phyloP scores from a whole-genome alignment of 35 echinoderm and acorn worm genomes.

The Patiria miniata region DNA sequence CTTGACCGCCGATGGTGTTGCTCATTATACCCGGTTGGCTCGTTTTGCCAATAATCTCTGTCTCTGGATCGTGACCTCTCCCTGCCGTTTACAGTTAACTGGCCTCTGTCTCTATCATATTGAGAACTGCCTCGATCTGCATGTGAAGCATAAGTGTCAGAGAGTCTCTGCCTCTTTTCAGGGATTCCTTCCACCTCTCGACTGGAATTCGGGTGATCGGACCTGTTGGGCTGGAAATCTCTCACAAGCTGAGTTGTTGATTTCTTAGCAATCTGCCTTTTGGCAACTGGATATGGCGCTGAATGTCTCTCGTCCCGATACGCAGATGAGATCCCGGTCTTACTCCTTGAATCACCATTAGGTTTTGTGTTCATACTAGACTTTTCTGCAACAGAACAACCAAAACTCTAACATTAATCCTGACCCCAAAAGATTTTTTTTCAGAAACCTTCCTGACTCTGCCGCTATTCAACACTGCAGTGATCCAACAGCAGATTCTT shows the following conservation, averaged over 20 bases:
- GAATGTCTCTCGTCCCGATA: not conserved
- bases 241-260: not conserved
- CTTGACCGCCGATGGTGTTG: not conserved
- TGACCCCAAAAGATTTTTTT: too few species aligned
- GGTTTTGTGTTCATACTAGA: conserved; percentile 17
- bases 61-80: not conserved
- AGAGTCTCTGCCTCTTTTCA: not conserved
- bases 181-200: not conserved
- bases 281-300: not conserved
- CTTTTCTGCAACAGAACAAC: not conserved
- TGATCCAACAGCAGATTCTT: too few species aligned
- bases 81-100: not conserved
- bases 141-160: not conserved
- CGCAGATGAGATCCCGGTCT: conserved; percentile 1
- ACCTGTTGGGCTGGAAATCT: not conserved
- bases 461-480: too few species aligned
- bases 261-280: not conserved
- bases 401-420: too few species aligned
- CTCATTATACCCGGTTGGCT: not conserved
- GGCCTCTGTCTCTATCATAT: conserved; percentile 1
- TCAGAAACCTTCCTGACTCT: too few species aligned
- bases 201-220: not conserved
- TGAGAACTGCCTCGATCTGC: not conserved
- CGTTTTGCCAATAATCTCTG: not conserved
- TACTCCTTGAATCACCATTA: not conserved